Base-by-base conservation (phyloP, 35 echinoderm and acorn worm genomes). In the Chiridota heheva region DNA sequence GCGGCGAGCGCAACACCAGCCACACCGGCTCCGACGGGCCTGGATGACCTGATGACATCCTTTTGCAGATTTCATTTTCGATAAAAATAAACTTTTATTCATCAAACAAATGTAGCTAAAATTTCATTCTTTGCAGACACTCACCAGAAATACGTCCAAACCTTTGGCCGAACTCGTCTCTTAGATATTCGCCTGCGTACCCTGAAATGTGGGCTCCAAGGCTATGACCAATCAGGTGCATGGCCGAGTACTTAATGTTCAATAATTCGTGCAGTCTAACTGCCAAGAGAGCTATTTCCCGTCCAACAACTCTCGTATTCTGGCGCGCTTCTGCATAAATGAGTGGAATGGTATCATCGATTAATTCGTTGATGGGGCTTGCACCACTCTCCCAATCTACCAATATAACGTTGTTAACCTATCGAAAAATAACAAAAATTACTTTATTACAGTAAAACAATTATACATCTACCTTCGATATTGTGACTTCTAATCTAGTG, bases 301-400 rank as follows among this genome's bases (percentile, higher is more conserved):
- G 61, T 0, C 89, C 89, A 2, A 80, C 82, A n/a, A 91, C 75
- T 31, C 82, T 85, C 0, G 82, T 81, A 60, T 91, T 91, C 39
- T 85, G 61, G 7, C 74, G 73, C 16, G 69, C 42, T 38, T 57
- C 43, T 5, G 36, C 51, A 44, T 91, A 91, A 55, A 2, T 33
- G 2, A 31, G 6, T 2, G 47, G 47, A 20, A 77, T 0, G n/a
- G 45, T 17, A 2, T 36, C 27, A 60, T 77, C 73, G 30, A 58
- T 32, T 17, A 77, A 60, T n/a, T n/a, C n/a, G 63, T 46, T 68
- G 25, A 77, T 47, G n/a, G 56, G 65, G 8, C 47, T 44, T 1
- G 89, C 89, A 10, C 89, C 89, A 24, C 60, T 57, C 22, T 58
- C 29, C 89, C 89, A 91, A 43, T 91, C 83, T 51, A 91, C 89